These are phyloP conservation scores for Cyclophora albipunctata DNA, from an alignment of 2,888 invertebrate species.

Conservation along the genomic window DNA sequence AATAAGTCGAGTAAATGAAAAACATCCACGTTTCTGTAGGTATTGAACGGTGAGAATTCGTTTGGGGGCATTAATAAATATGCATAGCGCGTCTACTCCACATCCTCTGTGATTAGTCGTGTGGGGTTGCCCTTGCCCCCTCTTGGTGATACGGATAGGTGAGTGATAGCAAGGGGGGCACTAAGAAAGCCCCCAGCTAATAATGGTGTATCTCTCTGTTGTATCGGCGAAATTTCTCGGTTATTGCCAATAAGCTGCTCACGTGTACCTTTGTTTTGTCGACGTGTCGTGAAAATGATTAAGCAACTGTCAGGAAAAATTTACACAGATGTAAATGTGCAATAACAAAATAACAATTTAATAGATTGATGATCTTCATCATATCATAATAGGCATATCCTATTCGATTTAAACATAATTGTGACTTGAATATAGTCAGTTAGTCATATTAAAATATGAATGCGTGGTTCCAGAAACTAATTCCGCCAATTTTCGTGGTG, in stretches of 20 bases:
- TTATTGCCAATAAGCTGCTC: constrained; percentile 71
- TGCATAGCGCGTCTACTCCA: constrained; percentile 72
- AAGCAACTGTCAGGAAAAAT: constrained; percentile 11
- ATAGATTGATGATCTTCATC: too few relatives aligned
- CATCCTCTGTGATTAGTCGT: constrained; percentile 73
- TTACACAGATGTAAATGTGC: constrained; percentile 1
- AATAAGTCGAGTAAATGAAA: constrained; percentile 69
- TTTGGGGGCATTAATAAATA: constrained; percentile 67
- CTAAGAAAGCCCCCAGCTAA: constrained; percentile 66
- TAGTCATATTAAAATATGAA: constrained; percentile 12
- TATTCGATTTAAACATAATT: too few relatives aligned
- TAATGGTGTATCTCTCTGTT: constrained; percentile 65
- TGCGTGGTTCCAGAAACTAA: constrained; percentile 23
- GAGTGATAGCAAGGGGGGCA: constrained; percentile 70
- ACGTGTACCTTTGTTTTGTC: constrained; percentile 66
- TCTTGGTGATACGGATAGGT: constrained; percentile 65
- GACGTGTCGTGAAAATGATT: constrained; percentile 28
- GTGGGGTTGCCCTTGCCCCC: constrained; percentile 41
- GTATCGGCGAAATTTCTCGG: constrained; percentile 67
- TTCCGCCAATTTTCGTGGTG: constrained; percentile 26
- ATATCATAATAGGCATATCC: too few relatives aligned
- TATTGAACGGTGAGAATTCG: constrained; percentile 65
- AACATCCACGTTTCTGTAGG: constrained; percentile 53
- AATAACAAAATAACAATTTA: too few relatives aligned
- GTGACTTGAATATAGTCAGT: constrained; percentile 1